These are phyloP conservation scores for Eucidaris tribuloides DNA, from an alignment of 35 echinoderm and acorn worm species.

Conservation along the genomic window DNA sequence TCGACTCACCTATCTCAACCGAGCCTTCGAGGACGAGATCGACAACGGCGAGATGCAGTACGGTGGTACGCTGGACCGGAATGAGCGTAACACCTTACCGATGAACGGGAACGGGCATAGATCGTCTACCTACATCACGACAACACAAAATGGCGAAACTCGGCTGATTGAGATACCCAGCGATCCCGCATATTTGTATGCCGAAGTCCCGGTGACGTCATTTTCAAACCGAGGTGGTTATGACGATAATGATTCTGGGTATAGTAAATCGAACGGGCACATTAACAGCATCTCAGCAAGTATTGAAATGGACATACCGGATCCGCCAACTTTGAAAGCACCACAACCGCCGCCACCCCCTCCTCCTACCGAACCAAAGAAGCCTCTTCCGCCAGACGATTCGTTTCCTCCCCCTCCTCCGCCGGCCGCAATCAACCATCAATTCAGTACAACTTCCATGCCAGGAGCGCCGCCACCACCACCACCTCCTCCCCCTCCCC, in stretches of 20 bases:
- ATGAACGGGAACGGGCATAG: conserved; percentile 5
- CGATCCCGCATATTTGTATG: neutral
- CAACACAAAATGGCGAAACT: neutral
- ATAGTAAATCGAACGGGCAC: neutral
- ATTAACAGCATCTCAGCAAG: neutral
- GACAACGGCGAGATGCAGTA: neutral
- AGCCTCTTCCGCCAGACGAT: neutral
- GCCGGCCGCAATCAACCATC: neutral
- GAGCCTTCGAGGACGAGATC: neutral
- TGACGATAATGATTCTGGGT: neutral
- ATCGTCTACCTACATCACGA: neutral
- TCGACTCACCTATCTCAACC: conserved; percentile 16
- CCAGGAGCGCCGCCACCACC: neutral
- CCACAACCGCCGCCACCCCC: conserved; percentile 1
- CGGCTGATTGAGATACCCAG: conserved; percentile 17
- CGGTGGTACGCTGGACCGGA: neutral
- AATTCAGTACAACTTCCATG: neutral
- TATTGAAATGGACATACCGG: neutral
- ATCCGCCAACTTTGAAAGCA: neutral
- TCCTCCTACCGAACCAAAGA: neutral
- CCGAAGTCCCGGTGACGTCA: conserved; percentile 5
- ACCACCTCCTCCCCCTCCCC: neutral
- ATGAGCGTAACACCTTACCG: neutral
- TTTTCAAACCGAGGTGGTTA: neutral
- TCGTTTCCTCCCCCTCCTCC: neutral